Percentiles rank a stretch among this genome's conserved stretches.
phyloP scores from a whole-genome alignment of 2,888 invertebrate species.

The Drosophila sordidula region DNA sequence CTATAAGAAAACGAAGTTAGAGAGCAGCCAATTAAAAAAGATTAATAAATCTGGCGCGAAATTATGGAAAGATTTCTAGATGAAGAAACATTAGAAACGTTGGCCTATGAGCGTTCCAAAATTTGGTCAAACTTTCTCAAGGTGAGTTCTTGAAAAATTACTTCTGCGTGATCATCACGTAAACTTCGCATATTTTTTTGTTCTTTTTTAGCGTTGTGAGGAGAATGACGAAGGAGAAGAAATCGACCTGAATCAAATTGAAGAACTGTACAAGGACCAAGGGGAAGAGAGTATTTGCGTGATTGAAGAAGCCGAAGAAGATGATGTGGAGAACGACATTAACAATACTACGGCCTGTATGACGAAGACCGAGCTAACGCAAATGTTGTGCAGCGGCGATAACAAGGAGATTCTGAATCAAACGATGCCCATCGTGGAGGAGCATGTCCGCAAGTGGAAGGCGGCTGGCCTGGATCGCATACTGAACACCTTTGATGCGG shows the following conservation, averaged over 20 bases:
- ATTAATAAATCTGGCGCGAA: slow-evolving; percentile 1
- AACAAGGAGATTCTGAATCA: slow-evolving; percentile 70
- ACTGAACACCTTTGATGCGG: slow-evolving; percentile 77
- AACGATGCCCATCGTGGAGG: slow-evolving; percentile 77
- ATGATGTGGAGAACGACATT: slow-evolving; percentile 32
- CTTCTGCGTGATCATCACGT: not conserved
- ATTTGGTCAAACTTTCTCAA: slow-evolving; percentile 72
- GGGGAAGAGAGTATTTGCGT: slow-evolving; percentile 3
- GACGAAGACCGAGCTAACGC: slow-evolving; percentile 56
- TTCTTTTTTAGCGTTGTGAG: slow-evolving; percentile 27
- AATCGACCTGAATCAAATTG: slow-evolving; percentile 18
- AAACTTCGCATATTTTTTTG: not conserved
- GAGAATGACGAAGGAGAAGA: slow-evolving; percentile 38
- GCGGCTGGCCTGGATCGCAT: slow-evolving; percentile 78
- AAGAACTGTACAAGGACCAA: slow-evolving; percentile 41
- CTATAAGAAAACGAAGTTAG: not conserved
- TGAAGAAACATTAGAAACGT: slow-evolving; percentile 62
- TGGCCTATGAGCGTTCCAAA: slow-evolving; percentile 77
- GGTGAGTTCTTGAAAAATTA: slow-evolving; percentile 49
- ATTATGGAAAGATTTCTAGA: slow-evolving; percentile 50
- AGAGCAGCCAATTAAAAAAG: not conserved
- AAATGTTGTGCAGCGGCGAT: slow-evolving; percentile 44
- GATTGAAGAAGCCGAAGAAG: slow-evolving; percentile 49
- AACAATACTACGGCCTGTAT: slow-evolving; percentile 45
- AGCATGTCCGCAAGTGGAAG: slow-evolving; percentile 78